Evolutionary conservation across 1,140 invertebrate genomes (phyloP).

Genomic region (Olivierus martensii): DNA sequence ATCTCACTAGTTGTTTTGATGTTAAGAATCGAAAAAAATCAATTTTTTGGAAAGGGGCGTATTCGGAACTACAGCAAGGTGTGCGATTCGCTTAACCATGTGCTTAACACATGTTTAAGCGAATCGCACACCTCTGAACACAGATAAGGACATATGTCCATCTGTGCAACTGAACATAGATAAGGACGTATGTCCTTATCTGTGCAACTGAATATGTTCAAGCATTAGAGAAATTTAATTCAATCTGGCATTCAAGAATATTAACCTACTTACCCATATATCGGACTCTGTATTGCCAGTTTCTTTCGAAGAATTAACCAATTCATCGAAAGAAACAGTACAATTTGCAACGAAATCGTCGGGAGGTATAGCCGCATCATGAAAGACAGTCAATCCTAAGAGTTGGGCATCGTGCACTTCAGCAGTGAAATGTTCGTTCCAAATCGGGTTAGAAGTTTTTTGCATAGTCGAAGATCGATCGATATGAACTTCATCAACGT

Average conservation of each 20-base stretch:
- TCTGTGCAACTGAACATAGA: too few relatives aligned
- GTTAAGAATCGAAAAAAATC: too few relatives aligned
- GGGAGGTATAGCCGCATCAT: slow-evolving; percentile 93
- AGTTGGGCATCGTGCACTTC: slow-evolving; percentile 81
- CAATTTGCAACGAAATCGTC: slow-evolving; percentile 97
- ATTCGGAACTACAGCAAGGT: too few relatives aligned
- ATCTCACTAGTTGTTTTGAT: too few relatives aligned
- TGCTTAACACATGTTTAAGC: too few relatives aligned
- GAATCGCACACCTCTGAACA: too few relatives aligned
- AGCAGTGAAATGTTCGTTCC: slow-evolving; percentile 83
- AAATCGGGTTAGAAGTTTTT: slow-evolving; percentile 87
- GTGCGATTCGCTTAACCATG: too few relatives aligned
- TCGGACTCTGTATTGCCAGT: slow-evolving; percentile 51
- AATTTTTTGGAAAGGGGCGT: too few relatives aligned
- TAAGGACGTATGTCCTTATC: too few relatives aligned
- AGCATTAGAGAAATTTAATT: too few relatives aligned
- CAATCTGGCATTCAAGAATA: background rate
- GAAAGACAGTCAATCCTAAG: slow-evolving; percentile 93
- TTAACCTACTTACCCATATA: slow-evolving; percentile 67
- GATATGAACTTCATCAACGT: slow-evolving; percentile 67
- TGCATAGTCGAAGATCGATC: slow-evolving; percentile 81
- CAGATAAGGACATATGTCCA: too few relatives aligned
- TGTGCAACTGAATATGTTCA: too few relatives aligned
- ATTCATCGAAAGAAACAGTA: slow-evolving; percentile 85
- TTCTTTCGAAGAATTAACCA: slow-evolving; percentile 44